Percentiles rank a stretch among this genome's conserved stretches.
Evolutionary conservation across 2,888 invertebrate genomes (phyloP).

Genomic region (Agrotis exclamationis): DNA sequence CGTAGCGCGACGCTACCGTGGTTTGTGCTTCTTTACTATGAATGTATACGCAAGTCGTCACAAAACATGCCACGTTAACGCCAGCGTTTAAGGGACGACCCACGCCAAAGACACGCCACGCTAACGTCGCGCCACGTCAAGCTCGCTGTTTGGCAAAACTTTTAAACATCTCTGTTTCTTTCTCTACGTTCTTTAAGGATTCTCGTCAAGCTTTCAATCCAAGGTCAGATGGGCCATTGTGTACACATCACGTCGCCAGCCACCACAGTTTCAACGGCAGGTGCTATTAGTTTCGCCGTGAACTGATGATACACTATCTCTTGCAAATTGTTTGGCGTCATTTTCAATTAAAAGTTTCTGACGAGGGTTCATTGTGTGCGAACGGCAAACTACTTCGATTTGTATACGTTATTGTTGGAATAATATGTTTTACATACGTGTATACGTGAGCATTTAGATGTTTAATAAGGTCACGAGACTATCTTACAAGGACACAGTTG

Average conservation of each 20-base stretch:
- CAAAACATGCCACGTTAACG: too few relatives aligned
- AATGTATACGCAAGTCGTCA: too few relatives aligned
- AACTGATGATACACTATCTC: slow-evolving; percentile 50
- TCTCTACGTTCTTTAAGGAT: not conserved
- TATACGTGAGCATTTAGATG: not conserved
- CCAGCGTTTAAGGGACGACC: too few relatives aligned
- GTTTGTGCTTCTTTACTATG: too few relatives aligned
- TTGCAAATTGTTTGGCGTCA: slow-evolving; percentile 59
- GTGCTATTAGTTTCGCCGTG: slow-evolving; percentile 40
- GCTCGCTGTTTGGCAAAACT: too few relatives aligned
- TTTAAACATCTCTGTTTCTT: too few relatives aligned
- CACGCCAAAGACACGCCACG: too few relatives aligned
- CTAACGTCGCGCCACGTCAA: too few relatives aligned
- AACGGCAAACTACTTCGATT: slow-evolving; percentile 31
- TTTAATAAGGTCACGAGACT: not conserved
- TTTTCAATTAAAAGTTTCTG: slow-evolving; percentile 68
- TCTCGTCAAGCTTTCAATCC: not conserved
- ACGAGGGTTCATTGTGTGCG: slow-evolving; percentile 54
- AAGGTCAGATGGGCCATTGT: not conserved
- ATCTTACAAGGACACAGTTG: too few relatives aligned
- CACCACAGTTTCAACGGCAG: slow-evolving; percentile 9
- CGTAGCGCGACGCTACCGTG: too few relatives aligned
- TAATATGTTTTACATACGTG: slow-evolving; percentile 13
- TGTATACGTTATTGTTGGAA: slow-evolving; percentile 38
- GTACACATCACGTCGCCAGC: not conserved